These are phyloP conservation scores for Calliscelio sp. DNA, from an alignment of 2,888 invertebrate genomes.

Conservation along the genomic window DNA sequence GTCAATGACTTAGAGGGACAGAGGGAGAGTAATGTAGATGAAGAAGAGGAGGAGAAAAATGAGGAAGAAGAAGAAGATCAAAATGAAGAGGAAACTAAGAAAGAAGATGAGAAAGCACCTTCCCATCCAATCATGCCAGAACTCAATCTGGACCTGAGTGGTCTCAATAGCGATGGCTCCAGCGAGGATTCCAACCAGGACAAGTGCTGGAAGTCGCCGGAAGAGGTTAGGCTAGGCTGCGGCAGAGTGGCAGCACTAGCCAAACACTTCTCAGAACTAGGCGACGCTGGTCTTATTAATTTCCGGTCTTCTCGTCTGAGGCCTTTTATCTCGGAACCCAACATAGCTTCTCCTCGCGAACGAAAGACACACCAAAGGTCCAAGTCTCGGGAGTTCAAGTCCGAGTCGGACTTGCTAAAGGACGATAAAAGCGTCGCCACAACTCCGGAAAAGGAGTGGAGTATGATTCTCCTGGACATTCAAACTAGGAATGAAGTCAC, in stretches of 20 bases:
- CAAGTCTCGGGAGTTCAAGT: constrained; percentile 78
- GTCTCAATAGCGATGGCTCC: constrained; percentile 81
- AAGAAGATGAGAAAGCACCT: constrained; percentile 24
- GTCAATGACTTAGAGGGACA: not conserved
- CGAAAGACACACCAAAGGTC: constrained; percentile 56
- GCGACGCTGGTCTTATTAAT: constrained; percentile 84
- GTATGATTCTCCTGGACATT: constrained; percentile 81
- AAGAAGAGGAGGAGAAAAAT: not conserved
- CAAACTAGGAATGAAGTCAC: constrained; percentile 77
- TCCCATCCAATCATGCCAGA: constrained; percentile 80
- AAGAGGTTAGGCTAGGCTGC: constrained; percentile 89
- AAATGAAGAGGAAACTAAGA: constrained; percentile 58
- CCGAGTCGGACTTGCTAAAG: constrained; percentile 81
- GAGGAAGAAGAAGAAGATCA: constrained; percentile 33
- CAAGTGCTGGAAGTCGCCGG: constrained; percentile 91
- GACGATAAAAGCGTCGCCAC: constrained; percentile 77
- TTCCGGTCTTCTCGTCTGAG: constrained; percentile 80
- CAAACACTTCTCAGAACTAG: constrained; percentile 88
- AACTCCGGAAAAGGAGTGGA: constrained; percentile 80
- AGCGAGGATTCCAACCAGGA: constrained; percentile 80
- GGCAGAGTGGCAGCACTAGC: constrained; percentile 91
- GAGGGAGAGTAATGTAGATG: constrained; percentile 52
- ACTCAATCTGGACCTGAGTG: constrained; percentile 84
- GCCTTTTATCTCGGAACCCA: constrained; percentile 84
- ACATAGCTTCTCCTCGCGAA: constrained; percentile 80